Conservation (phyloP, 1,140 invertebrate genomes). For the Ruditapes philippinarum region DNA sequence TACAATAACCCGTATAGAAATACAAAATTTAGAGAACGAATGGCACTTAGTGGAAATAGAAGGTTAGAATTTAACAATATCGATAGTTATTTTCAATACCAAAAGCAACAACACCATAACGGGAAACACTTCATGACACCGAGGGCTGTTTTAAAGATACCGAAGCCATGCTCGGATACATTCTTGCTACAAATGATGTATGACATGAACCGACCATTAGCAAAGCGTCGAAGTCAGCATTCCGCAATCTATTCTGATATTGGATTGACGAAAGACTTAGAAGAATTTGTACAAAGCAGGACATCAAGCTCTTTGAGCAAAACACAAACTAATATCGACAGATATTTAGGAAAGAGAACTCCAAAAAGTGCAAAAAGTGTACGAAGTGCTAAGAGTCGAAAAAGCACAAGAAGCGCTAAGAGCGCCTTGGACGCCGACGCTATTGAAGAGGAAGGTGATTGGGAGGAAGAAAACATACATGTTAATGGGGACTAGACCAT, state of each 20-base stretch:
- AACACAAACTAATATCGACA: slow-evolving; percentile 55
- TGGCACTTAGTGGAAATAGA: slow-evolving; percentile 33
- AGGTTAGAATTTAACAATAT: slow-evolving; percentile 48
- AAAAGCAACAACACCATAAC: slow-evolving; percentile 51
- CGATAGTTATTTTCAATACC: slow-evolving; percentile 57
- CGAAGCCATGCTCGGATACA: slow-evolving; percentile 64
- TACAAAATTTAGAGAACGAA: slow-evolving; percentile 53
- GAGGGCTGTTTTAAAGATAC: slow-evolving; percentile 47
- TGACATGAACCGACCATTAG: slow-evolving; percentile 54
- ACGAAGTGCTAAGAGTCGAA: slow-evolving; percentile 57
- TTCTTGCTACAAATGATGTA: slow-evolving; percentile 67
- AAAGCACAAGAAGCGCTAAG: slow-evolving; percentile 21
- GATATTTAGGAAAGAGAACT: slow-evolving; percentile 32
- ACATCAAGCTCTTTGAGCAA: slow-evolving; percentile 63
- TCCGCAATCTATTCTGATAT: slow-evolving; percentile 52
- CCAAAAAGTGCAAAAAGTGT: slow-evolving; percentile 46
- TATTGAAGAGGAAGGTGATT: slow-evolving; percentile 45
- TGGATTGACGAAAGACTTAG: slow-evolving; percentile 23
- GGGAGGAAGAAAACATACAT: slow-evolving; percentile 21
- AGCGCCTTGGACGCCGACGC: slow-evolving; percentile 29
- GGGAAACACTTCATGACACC: slow-evolving; percentile 51
- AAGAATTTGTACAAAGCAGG: slow-evolving; percentile 57
- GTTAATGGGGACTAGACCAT: neutral
- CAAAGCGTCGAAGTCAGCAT: neutral
- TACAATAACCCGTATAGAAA: slow-evolving; percentile 68